Conservation (phyloP, 2,113 vertebrate genomes). For the Murina feae region DNA sequence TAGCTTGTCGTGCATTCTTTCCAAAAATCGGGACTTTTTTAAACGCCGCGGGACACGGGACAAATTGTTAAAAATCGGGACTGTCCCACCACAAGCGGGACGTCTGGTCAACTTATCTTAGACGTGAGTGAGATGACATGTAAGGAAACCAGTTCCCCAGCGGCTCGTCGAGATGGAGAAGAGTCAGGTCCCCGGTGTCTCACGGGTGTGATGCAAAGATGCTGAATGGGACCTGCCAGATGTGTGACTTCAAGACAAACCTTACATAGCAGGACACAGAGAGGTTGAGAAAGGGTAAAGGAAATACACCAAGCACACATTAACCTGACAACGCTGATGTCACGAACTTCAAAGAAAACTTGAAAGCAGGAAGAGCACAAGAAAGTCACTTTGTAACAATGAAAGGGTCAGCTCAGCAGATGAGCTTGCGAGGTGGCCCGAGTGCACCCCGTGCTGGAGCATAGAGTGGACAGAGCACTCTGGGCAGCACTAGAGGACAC, state of each 20-base stretch:
- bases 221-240: neutral
- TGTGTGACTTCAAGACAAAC: neutral
- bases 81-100: no score
- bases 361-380: neutral
- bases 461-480: neutral
- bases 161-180: neutral
- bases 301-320: neutral
- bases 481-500: no score
- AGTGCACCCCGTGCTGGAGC: neutral
- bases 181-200: neutral
- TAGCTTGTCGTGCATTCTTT: no score
- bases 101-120: no score
- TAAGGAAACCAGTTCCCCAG: neutral
- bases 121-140: rapidly evolving
- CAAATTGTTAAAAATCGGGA: no score
- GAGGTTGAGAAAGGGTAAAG: neutral
- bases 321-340: neutral
- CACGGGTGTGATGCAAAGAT: neutral
- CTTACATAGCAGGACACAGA: neutral
- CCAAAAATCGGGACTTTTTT: no score
- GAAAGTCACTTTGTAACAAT: neutral
- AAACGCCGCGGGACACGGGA: no score
- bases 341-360: neutral
- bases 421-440: neutral
- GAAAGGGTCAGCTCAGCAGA: neutral